These are phyloP conservation scores for Rhimphoctona megacephalus DNA, from an alignment of 2,888 invertebrate species.

Conservation along the genomic window DNA sequence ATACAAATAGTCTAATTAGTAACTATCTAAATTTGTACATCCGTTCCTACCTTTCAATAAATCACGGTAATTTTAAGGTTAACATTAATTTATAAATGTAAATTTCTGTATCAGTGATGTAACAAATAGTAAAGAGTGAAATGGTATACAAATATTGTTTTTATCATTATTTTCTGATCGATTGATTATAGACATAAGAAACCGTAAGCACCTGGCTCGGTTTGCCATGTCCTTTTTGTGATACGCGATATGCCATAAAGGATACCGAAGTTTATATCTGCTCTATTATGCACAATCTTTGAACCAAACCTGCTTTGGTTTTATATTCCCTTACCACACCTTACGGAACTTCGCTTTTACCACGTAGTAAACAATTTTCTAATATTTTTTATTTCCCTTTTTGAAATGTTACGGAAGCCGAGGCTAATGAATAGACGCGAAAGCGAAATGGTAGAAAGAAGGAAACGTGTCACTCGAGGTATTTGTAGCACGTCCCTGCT, in stretches of 20 bases:
- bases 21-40: not conserved
- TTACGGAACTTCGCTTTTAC: constrained; percentile 10
- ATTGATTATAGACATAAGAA: constrained; percentile 1
- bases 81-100: not conserved
- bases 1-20: not conserved
- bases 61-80: not conserved
- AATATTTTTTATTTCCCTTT: not conserved
- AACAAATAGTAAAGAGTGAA: not conserved
- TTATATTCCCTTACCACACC: not conserved
- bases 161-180: constrained; percentile 11
- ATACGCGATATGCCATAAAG: constrained; percentile 15
- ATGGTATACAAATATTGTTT: not conserved
- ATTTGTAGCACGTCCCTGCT: constrained; percentile 25
- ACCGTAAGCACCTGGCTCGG: constrained; percentile 12
- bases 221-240: constrained; percentile 31
- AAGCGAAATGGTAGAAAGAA: constrained; percentile 53
- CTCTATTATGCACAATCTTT: constrained; percentile 14
- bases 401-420: constrained; percentile 25
- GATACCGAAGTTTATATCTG: constrained; percentile 22
- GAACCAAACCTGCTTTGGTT: constrained; percentile 5
- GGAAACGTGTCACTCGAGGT: constrained; percentile 50
- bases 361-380: not conserved
- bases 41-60: not conserved
- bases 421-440: constrained; percentile 59
- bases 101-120: not conserved